Evolutionary conservation across 2,113 vertebrate species (phyloP), one percentile per base, ranked within the genome.

Genomic region (Boleophthalmus pectinirostris): DNA sequence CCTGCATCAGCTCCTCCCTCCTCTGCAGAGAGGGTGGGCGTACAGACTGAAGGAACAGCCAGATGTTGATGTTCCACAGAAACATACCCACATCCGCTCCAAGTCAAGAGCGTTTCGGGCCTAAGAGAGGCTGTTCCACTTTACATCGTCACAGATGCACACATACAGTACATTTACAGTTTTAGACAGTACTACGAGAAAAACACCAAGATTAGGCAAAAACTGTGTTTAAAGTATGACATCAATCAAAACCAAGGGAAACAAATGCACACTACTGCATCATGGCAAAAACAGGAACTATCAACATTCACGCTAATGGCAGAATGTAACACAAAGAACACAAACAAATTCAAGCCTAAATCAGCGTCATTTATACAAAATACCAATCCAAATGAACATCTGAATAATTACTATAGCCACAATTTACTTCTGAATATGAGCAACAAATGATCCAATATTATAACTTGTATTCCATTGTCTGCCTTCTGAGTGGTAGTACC

Each of bases 41-140:
- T 33, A 25, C 14, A 10, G 85, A 79, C 82, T 80, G 82, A 73
- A 83, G 81, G 82, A 87, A 77, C 81, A 80, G 75, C 74, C 83
- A 86, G 82, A 88, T 87, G 83, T 83, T 88, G 85, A 83, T 29
- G 86, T 85, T 86, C 83, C 72, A 78, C 81, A 85, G 65, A 84
- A 66, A 73, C 71, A 66, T 82, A 63, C 82, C 88, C 88, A 91
- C 89, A 90, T 91, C 90, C 89, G 82, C 45, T 88, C 57, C 68
- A 13, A 79, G 15, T 75, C 47, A 33, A 80, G 69, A 54, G 75
- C 54, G 10, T 65, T 18, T 66, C 75, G 18, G 69, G 72, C 72
- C 57, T 57, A 45, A 45, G 75, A 51, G 63, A 66, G 66, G 24
- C 78, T 72, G 73, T 24, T 68, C 35, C 33, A 79, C 72, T 69